Evolutionary conservation across 2,797 vertebrate species (phyloP).

Genomic region (Hafferia zeledoni): DNA sequence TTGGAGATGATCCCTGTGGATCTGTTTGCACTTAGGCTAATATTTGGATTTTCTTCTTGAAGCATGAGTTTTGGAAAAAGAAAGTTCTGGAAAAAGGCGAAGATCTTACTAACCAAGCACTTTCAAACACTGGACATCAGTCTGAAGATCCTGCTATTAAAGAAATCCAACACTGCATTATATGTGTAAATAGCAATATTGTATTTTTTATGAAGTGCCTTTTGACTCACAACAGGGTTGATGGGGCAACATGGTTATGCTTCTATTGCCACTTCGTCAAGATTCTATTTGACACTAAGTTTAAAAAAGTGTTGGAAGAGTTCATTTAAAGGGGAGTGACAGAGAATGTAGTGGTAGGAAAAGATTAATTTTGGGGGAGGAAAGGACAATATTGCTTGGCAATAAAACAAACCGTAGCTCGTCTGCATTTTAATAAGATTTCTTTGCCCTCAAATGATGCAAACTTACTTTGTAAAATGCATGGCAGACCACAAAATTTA

Average conservation of each 20-base stretch:
- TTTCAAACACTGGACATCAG: neutral
- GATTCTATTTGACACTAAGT: neutral
- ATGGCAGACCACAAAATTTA: conserved; percentile 19
- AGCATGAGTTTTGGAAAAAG: neutral
- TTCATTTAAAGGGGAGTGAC: neutral
- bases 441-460: neutral
- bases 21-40: neutral
- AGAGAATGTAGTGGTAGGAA: neutral
- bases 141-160: neutral
- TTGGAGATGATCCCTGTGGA: neutral
- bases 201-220: neutral
- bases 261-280: neutral
- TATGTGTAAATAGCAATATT: neutral
- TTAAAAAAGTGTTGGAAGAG: neutral
- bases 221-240: neutral
- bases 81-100: neutral
- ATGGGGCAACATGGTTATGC: neutral
- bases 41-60: neutral
- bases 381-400: neutral
- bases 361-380: neutral
- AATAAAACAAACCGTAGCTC: neutral
- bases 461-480: neutral
- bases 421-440: neutral
- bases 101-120: neutral
- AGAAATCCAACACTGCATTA: neutral